Evolutionary conservation across 2,888 invertebrate genomes (phyloP).

Genomic region (Agrotis clavis): DNA sequence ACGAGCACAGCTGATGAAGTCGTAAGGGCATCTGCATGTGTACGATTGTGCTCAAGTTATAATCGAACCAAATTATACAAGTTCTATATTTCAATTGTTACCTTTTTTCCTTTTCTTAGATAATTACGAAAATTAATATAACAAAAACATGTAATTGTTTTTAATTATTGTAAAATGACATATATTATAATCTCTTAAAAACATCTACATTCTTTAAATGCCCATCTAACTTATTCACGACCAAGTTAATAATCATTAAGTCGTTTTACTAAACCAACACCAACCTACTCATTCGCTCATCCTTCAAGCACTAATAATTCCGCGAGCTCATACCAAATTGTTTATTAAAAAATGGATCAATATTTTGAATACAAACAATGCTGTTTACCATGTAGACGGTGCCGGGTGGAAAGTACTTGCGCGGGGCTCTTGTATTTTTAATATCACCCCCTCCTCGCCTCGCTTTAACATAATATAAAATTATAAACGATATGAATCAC

Average conservation of each 20-base stretch:
- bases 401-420: conserved; percentile 81
- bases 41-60: conserved; percentile 17
- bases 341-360: conserved; percentile 77
- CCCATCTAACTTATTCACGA: not conserved
- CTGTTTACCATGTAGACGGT: conserved; percentile 86
- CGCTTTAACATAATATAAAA: conserved; percentile 91
- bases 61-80: not conserved
- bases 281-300: too few species aligned
- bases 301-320: not conserved
- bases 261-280: not conserved
- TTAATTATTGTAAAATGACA: not conserved
- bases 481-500: conserved; percentile 91
- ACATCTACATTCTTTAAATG: not conserved
- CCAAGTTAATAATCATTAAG: not conserved
- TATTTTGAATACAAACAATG: conserved; percentile 87
- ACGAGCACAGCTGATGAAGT: conserved; percentile 54
- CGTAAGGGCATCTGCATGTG: conserved; percentile 39
- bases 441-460: conserved; percentile 82
- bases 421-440: conserved; percentile 88
- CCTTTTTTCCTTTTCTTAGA: not conserved
- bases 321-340: conserved; percentile 2
- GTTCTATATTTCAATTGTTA: not conserved
- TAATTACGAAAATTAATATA: too few species aligned
- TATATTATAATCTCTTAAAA: not conserved
- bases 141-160: too few species aligned